A percentile compares a stretch with the other conserved stretches of the same genome.
phyloP scores from a whole-genome alignment of 2,888 invertebrate genomes.

The Petrolisthes manimaculis region DNA sequence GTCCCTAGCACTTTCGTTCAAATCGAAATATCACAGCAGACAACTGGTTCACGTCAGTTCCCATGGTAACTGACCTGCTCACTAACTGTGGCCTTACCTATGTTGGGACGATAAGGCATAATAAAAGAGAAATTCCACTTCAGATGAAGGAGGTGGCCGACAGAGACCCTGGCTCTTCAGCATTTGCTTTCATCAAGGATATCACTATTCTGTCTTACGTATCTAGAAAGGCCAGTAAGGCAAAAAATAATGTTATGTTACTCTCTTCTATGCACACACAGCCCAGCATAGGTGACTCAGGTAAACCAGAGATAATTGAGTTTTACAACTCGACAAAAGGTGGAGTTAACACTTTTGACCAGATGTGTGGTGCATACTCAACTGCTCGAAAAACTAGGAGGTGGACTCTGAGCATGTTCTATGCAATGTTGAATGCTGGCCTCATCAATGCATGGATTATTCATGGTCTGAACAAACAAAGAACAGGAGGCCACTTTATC shows the following conservation, averaged over 20 bases:
- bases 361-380: constrained; percentile 34
- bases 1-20: constrained; percentile 10
- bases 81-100: constrained; percentile 37
- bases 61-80: constrained; percentile 26
- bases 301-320: constrained; percentile 34
- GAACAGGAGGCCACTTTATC: not conserved
- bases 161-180: constrained; percentile 9
- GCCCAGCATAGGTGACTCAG: constrained; percentile 24
- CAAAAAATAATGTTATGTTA: constrained; percentile 28
- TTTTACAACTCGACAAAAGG: constrained; percentile 43
- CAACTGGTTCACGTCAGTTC: constrained; percentile 40
- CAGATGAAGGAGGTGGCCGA: not conserved
- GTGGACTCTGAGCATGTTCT: constrained; percentile 36
- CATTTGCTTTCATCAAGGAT: constrained; percentile 23
- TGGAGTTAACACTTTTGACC: constrained; percentile 39
- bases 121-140: constrained; percentile 14
- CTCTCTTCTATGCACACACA: constrained; percentile 31
- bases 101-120: constrained; percentile 32
- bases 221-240: not conserved
- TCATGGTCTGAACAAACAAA: not conserved
- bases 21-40: constrained; percentile 32
- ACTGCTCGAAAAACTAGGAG: constrained; percentile 11
- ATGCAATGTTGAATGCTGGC: constrained; percentile 13
- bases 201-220: constrained; percentile 27
- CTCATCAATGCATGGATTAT: constrained; percentile 32